Evolutionary conservation across 2,888 invertebrate genomes (phyloP).

Genomic region (Agonopterix arenella): DNA sequence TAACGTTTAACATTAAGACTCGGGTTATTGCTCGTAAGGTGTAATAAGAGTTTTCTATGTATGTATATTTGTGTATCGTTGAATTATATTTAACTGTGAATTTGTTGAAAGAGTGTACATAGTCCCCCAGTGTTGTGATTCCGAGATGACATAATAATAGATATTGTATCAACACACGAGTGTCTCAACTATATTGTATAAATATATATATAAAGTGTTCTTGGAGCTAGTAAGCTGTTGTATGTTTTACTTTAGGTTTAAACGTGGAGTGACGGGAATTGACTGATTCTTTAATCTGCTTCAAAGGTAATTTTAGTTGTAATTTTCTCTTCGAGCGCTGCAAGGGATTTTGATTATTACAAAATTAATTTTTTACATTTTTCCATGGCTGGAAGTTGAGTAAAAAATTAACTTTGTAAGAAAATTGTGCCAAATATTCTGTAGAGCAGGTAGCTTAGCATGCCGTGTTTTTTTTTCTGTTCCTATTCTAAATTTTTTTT

Average conservation of each 20-base stretch:
- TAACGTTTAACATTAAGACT: constrained; percentile 18
- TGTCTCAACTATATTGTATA: constrained; percentile 34
- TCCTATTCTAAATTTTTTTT: too few relatives aligned
- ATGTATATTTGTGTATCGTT: constrained; percentile 60
- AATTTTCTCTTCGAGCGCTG: constrained; percentile 15
- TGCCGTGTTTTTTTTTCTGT: too few relatives aligned
- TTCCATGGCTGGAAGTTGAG: background rate
- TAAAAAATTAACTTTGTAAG: constrained; percentile 27
- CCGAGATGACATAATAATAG: constrained; percentile 39
- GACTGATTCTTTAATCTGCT: constrained; percentile 50
- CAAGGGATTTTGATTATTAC: constrained; percentile 5
- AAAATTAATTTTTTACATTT: constrained; percentile 3
- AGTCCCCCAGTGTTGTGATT: constrained; percentile 65
- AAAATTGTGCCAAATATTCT: constrained; percentile 68
- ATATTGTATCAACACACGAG: constrained; percentile 20
- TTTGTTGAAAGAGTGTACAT: constrained; percentile 48
- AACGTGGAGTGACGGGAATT: constrained; percentile 37
- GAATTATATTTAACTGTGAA: constrained; percentile 28
- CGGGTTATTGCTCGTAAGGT: constrained; percentile 26
- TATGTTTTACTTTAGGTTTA: constrained; percentile 35
- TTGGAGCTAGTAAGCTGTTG: constrained; percentile 26
- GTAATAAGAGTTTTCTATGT: constrained; percentile 47
- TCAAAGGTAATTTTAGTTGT: constrained; percentile 18
- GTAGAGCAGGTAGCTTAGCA: constrained; percentile 49
- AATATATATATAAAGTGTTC: constrained; percentile 26